Percentiles rank a stretch among this genome's conserved stretches.
Conservation (phyloP, 2,797 vertebrate species). For the Tangara arthus region DNA sequence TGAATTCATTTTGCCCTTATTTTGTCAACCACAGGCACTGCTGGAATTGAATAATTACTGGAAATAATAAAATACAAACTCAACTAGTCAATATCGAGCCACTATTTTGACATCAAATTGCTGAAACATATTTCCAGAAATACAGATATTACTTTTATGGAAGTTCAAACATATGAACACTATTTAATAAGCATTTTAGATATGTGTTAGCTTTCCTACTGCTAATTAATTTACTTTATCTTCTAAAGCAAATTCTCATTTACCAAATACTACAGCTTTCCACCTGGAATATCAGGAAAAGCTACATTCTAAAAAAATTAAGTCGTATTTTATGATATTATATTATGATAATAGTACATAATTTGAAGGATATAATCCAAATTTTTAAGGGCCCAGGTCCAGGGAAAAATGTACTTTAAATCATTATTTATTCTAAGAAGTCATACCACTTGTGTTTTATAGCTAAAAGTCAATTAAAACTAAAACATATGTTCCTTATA, state of each 20-base stretch:
- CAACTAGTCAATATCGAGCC: background rate
- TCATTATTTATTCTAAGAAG: background rate
- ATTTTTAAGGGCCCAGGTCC: background rate
- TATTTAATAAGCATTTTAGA: background rate
- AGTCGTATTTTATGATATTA: background rate
- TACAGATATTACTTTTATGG: background rate
- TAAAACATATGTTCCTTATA: background rate
- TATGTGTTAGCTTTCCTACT: background rate
- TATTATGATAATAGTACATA: background rate
- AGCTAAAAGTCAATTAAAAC: background rate
- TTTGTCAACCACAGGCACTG: background rate
- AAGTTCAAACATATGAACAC: background rate
- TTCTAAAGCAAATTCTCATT: background rate
- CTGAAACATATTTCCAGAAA: background rate
- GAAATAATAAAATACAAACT: background rate
- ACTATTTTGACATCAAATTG: background rate
- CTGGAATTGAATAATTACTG: background rate
- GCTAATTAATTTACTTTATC: background rate
- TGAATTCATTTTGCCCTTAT: background rate
- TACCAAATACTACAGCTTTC: background rate
- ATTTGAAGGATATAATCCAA: background rate
- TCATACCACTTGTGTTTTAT: background rate
- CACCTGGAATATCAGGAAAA: background rate
- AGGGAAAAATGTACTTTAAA: background rate
- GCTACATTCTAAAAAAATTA: background rate